phyloP scores from a whole-genome alignment of 1,140 invertebrate genomes.

The Ceratina japonica region DNA sequence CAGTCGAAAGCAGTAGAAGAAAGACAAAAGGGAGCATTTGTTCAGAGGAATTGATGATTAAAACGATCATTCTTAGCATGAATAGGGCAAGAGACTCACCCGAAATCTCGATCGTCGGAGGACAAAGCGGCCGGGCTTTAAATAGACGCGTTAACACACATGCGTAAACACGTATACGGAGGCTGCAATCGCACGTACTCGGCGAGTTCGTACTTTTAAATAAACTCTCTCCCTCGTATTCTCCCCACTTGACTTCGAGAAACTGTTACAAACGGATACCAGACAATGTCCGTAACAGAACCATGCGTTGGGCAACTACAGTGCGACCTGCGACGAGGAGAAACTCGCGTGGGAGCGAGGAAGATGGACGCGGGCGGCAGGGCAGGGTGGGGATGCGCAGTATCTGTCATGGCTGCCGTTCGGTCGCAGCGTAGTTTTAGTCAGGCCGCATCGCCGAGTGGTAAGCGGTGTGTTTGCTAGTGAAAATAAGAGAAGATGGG shows the following conservation, averaged over 20 bases:
- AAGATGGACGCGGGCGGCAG: background rate
- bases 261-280: constrained; percentile 17
- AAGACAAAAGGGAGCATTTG: no score
- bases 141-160: constrained; percentile 5
- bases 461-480: constrained; percentile 17
- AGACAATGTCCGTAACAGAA: constrained; percentile 30
- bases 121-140: constrained; percentile 2
- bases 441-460: constrained; percentile 36
- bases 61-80: no score
- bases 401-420: constrained; percentile 56
- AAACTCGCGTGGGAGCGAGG: background rate
- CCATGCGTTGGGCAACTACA: background rate
- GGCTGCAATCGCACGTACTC: background rate
- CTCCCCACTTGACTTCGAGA: constrained; percentile 22
- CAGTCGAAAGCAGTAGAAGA: no score
- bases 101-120: background rate
- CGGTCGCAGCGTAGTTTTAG: constrained; percentile 50
- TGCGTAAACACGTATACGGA: background rate
- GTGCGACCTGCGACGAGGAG: no score
- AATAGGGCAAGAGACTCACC: background rate
- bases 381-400: constrained; percentile 35
- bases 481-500: constrained; percentile 61
- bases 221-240: constrained; percentile 24
- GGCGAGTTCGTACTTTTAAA: constrained; percentile 32
- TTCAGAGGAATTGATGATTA: no score